A percentile compares a stretch with the other conserved stretches of the same genome.
Evolutionary conservation across 1,140 invertebrate species (phyloP).

Genomic region (Meloidogyne hapla): DNA sequence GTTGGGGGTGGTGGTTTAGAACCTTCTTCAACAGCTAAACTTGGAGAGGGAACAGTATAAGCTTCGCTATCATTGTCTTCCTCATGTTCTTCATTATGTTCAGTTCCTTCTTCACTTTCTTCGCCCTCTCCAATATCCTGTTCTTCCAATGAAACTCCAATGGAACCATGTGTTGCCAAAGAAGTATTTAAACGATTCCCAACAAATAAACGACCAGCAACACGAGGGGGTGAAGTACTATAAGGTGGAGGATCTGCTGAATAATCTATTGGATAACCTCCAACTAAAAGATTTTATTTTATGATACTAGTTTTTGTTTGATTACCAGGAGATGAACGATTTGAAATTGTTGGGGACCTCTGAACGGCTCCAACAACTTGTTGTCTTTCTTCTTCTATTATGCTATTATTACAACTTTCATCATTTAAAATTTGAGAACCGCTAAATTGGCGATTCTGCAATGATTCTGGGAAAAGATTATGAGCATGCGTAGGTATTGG

Average conservation of each 20-base stretch:
- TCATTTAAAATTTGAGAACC: conserved; percentile 1
- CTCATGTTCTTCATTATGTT: background rate
- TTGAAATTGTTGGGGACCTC: background rate
- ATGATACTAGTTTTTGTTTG: background rate
- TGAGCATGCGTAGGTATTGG: background rate
- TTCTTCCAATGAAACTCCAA: too few species aligned
- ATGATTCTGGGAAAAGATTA: conserved; percentile 10
- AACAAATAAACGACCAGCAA: background rate
- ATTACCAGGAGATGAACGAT: background rate
- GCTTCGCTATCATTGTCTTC: background rate
- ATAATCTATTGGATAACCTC: background rate
- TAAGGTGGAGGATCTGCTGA: background rate
- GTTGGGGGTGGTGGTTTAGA: background rate
- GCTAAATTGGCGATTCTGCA: conserved; percentile 19
- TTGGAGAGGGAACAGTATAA: background rate
- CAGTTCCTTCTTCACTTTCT: background rate
- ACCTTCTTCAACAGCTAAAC: background rate
- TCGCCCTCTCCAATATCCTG: too few species aligned
- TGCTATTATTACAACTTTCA: conserved; percentile 5
- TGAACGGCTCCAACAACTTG: background rate
- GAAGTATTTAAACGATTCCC: background rate
- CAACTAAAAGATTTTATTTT: conserved; percentile 8
- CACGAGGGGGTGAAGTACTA: background rate
- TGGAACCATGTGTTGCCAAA: background rate
- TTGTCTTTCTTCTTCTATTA: background rate